These are phyloP conservation scores for Achlya flavicornis DNA, from an alignment of 2,888 invertebrate species.

Conservation along the genomic window DNA sequence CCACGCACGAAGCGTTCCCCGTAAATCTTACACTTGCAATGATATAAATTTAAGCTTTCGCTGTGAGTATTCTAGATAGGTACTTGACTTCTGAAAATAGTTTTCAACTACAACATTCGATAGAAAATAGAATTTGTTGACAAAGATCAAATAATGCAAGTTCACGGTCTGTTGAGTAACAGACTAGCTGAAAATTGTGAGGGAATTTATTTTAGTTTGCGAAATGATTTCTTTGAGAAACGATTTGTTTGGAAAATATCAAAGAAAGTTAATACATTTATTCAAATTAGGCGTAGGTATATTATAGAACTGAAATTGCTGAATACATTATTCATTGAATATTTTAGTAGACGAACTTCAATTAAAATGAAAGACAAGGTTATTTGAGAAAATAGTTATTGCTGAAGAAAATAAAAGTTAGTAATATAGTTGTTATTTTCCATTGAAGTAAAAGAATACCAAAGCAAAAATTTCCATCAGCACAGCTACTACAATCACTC, in stretches of 20 bases:
- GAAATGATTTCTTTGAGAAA: neutral
- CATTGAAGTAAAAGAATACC: neutral
- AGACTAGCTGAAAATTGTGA: slow-evolving; percentile 11
- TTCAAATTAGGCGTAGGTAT: neutral
- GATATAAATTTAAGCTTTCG: slow-evolving; percentile 69
- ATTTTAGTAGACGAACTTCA: neutral
- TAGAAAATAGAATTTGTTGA: slow-evolving; percentile 21
- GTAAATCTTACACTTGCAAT: slow-evolving; percentile 74
- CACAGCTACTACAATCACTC: neutral
- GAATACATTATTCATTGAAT: neutral
- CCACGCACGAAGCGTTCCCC: slow-evolving; percentile 70
- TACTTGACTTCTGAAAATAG: slow-evolving; percentile 37
- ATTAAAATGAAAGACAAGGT: neutral
- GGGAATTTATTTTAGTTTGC: neutral
- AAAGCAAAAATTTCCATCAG: neutral
- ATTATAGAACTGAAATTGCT: neutral
- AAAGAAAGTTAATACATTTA: neutral
- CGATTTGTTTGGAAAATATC: neutral
- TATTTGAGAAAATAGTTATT: too few relatives aligned
- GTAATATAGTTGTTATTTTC: too few relatives aligned
- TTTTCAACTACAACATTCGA: slow-evolving; percentile 25
- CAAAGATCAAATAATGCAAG: slow-evolving; percentile 24
- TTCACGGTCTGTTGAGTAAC: slow-evolving; percentile 11
- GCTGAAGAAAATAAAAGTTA: too few relatives aligned
- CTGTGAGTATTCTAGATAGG: slow-evolving; percentile 31